Percentiles rank a stretch among this genome's conserved stretches.
Conservation (phyloP, 2,113 vertebrate species). For the Macheiramphus alcinus region DNA sequence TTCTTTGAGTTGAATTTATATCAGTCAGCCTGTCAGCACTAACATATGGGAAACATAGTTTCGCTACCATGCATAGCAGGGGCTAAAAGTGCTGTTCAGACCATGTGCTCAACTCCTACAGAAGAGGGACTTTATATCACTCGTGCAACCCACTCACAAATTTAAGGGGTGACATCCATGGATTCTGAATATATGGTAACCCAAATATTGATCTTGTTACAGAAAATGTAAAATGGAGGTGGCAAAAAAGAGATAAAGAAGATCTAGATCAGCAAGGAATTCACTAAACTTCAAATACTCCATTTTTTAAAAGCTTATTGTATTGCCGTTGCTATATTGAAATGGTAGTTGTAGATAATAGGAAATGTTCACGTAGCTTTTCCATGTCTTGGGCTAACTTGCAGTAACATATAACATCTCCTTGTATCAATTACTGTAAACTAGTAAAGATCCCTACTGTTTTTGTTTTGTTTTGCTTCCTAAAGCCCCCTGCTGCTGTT, state of each 20-base stretch:
- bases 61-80: conserved; percentile 58
- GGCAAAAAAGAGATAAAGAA: neutral
- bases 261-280: neutral
- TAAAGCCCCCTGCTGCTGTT: conserved; percentile 85
- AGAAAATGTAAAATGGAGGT: neutral
- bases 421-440: conserved; percentile 80
- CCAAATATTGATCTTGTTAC: conserved; percentile 39
- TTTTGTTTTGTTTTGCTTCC: conserved; percentile 88
- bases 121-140: conserved; percentile 57
- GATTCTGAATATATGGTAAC: conserved; percentile 36
- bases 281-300: neutral
- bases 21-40: conserved; percentile 69
- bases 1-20: conserved; percentile 63
- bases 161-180: conserved; percentile 56
- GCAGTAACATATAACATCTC: conserved; percentile 68
- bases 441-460: conserved; percentile 82
- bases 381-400: conserved; percentile 56
- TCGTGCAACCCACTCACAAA: conserved; percentile 52
- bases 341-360: conserved; percentile 17
- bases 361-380: conserved; percentile 35
- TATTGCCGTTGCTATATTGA: neutral
- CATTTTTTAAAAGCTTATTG: neutral
- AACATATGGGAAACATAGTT: conserved; percentile 66
- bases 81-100: conserved; percentile 60
- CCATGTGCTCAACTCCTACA: conserved; percentile 67